A percentile compares a stretch with the other conserved stretches of the same genome.
Conservation (phyloP, 2,888 invertebrate species). For the Gari tellinella region DNA sequence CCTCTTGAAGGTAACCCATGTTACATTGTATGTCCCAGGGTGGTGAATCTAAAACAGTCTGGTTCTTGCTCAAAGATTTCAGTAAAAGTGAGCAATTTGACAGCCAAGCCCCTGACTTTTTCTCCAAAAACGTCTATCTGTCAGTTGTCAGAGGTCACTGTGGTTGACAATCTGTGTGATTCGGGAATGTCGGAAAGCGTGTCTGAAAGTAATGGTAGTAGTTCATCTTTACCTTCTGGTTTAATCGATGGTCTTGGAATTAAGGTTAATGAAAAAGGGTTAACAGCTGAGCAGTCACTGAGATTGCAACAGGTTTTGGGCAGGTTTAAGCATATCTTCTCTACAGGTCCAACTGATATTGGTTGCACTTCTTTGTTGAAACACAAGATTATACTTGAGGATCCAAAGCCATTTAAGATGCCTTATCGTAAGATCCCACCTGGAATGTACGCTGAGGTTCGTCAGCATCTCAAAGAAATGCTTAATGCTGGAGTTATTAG, state of each 20-base stretch:
- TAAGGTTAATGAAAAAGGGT: slow-evolving; percentile 3
- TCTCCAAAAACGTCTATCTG: slow-evolving; percentile 17
- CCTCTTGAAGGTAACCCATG: too few species aligned
- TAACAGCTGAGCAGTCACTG: slow-evolving; percentile 3
- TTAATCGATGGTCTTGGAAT: background rate
- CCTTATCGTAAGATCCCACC: slow-evolving; percentile 20
- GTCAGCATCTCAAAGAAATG: slow-evolving; percentile 38
- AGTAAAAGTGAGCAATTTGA: slow-evolving; percentile 20
- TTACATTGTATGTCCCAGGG: slow-evolving; percentile 19
- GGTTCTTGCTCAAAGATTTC: slow-evolving; percentile 20
- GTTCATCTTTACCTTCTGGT: too few species aligned
- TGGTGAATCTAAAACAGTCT: slow-evolving; percentile 4
- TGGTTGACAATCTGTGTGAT: background rate
- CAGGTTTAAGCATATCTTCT: slow-evolving; percentile 21
- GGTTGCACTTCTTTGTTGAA: slow-evolving; percentile 15
- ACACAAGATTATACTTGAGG: slow-evolving; percentile 19
- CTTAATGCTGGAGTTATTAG: slow-evolving; percentile 20
- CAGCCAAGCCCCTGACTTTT: slow-evolving; percentile 10
- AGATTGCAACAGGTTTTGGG: slow-evolving; percentile 4
- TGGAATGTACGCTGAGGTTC: slow-evolving; percentile 16
- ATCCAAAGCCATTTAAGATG: slow-evolving; percentile 30
- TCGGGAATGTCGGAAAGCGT: background rate
- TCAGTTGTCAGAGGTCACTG: slow-evolving; percentile 19
- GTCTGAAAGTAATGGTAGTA: too few species aligned
- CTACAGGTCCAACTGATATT: slow-evolving; percentile 16